These are phyloP conservation scores for Anser cygnoides DNA, from an alignment of 2,113 vertebrate species.

Conservation along the genomic window DNA sequence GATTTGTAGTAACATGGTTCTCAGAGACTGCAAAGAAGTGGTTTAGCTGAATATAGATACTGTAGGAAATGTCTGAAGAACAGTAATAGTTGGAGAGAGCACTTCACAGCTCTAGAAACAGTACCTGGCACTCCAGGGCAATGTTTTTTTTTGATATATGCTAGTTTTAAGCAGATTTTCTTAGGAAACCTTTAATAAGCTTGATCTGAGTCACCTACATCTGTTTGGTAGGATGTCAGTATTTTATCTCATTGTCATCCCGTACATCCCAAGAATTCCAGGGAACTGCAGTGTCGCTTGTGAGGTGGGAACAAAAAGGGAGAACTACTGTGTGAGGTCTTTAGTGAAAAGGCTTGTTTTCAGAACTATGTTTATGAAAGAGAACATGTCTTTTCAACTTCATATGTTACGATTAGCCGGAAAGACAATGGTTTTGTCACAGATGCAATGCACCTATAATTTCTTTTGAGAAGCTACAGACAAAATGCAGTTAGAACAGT, in stretches of 20 bases:
- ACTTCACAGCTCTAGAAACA: not conserved
- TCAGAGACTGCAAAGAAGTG: not conserved
- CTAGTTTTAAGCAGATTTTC: slow-evolving; percentile 15
- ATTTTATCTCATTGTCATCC: not conserved
- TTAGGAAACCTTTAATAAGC: not conserved
- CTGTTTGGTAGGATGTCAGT: not conserved
- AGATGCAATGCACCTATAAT: rapidly evolving
- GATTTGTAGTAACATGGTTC: slow-evolving; percentile 25
- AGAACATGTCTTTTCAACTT: not conserved
- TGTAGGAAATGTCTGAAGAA: not conserved
- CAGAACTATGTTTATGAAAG: not conserved
- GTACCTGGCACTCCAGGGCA: not conserved
- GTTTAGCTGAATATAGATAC: not conserved
- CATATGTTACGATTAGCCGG: not conserved
- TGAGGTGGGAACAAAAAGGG: not conserved
- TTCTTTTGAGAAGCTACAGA: not conserved
- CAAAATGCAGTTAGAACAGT: not conserved
- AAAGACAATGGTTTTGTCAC: not conserved
- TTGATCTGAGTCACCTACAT: not conserved
- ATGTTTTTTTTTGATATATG: not conserved
- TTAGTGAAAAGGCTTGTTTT: not conserved
- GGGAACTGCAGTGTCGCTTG: not conserved
- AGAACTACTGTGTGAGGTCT: not conserved
- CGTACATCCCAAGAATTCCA: not conserved
- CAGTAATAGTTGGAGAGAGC: not conserved